These are phyloP conservation scores for Rhynchonycteris naso DNA, from an alignment of 2,797 vertebrate species.

Conservation along the genomic window DNA sequence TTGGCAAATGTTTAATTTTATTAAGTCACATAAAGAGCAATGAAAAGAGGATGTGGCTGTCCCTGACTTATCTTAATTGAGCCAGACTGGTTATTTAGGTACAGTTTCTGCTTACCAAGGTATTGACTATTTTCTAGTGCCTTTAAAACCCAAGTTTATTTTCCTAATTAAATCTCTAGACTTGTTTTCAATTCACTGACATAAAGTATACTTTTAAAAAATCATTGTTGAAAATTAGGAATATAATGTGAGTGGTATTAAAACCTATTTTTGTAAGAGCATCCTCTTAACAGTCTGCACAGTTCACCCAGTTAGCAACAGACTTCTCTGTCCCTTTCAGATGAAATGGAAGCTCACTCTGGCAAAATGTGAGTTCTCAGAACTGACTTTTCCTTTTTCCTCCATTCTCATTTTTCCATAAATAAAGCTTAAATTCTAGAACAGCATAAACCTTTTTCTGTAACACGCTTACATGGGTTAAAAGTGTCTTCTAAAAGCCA, in stretches of 20 bases:
- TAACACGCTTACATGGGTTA: neutral
- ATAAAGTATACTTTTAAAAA: neutral
- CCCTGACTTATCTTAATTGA: neutral
- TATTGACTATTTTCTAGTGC: neutral
- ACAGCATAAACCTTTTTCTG: neutral
- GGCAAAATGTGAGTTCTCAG: neutral
- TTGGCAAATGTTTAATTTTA: neutral
- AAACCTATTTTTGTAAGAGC: neutral
- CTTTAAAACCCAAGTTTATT: neutral
- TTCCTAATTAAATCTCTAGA: neutral
- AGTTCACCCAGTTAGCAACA: neutral
- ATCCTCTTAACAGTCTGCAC: neutral
- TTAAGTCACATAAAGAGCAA: neutral
- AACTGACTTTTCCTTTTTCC: neutral
- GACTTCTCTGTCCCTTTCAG: neutral
- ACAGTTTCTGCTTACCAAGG: neutral
- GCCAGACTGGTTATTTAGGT: neutral
- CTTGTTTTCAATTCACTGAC: neutral
- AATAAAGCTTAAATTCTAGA: neutral
- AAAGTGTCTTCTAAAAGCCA: neutral
- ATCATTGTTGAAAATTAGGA: neutral
- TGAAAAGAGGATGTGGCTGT: neutral
- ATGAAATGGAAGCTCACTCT: neutral
- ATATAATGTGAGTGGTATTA: neutral
- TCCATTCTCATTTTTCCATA: neutral